Evolutionary conservation across 2,888 invertebrate genomes (phyloP).

Genomic region (Netelia inedita): DNA sequence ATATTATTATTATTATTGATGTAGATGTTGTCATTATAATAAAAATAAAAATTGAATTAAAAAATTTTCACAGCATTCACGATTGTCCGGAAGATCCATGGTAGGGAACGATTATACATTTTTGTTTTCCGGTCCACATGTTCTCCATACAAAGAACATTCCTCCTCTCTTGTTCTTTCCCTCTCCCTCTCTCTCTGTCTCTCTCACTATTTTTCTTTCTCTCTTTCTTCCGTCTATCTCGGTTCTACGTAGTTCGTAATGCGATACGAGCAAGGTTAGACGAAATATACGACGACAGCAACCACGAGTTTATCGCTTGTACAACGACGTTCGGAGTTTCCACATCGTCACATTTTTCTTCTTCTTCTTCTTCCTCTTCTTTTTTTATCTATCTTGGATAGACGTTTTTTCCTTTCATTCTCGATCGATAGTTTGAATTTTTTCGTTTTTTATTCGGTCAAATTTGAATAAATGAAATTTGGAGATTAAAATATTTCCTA

Average conservation of each 20-base stretch:
- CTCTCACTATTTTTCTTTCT: not conserved
- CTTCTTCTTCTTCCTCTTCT: constrained; percentile 5
- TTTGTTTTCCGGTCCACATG: constrained; percentile 43
- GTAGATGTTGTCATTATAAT: no score
- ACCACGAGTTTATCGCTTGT: constrained; percentile 34
- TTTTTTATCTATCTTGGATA: not conserved
- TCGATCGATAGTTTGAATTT: no score
- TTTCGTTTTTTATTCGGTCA: no score
- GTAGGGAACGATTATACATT: not conserved
- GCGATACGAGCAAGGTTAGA: constrained; percentile 45
- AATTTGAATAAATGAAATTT: no score
- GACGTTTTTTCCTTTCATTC: constrained; percentile 7
- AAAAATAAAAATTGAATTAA: no score
- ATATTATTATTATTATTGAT: no score
- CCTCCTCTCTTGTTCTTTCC: not conserved
- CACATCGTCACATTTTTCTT: not conserved
- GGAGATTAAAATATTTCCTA: no score
- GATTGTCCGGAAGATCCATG: not conserved
- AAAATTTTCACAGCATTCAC: no score
- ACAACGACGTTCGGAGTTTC: constrained; percentile 22
- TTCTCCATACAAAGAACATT: constrained; percentile 12
- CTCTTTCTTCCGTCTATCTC: constrained; percentile 9
- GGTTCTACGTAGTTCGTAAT: constrained; percentile 56
- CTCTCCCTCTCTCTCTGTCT: constrained; percentile 1
- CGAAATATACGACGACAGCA: constrained; percentile 43